Evolutionary conservation across 1,140 invertebrate species (phyloP), one percentile per base, ranked within the genome.

Genomic region (Tetranychus urticae): DNA sequence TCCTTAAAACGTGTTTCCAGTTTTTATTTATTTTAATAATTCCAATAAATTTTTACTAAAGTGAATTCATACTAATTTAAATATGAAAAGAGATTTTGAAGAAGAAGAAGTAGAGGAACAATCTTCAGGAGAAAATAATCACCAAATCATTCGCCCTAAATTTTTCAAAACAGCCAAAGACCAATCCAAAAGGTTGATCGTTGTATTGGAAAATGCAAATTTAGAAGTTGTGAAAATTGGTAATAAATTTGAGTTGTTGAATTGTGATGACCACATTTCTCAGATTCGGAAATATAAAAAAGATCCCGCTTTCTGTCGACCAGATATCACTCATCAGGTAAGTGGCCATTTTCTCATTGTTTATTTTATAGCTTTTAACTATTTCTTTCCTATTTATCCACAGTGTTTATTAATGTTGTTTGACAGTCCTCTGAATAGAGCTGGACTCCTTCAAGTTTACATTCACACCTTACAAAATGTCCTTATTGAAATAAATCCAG

Each of bases 401-500:
- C 59, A 78, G 72, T 80, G 78, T 68, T 68, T 81, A 55, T 63
- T 97, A 0, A 97, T 96, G 91, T 75, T 98, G 46, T 82, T 97
- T 74, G 92, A 98, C 69, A 93, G 88, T 67, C 92, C 93, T 0
- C 73, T 98, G 14, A 98, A 80, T 68, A 67, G 77, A 68, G 76
- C 76, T 33, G 77, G 76, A 54, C 60, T 77, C 7, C 69, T 80
- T 23, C 77, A 81, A 73, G 88, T 99, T 0, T 99, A 93, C 70
- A 79, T 99, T 63, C 87, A 89, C 66, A 98, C 94, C 47, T 86
- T 84, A 67, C 86, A 88, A 70, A 97, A 97, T 81, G 90, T 97
- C 52, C 75, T 99, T 0, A 97, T 99, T 68, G 91, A 98, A 82
- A 82, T 99, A 34, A 92, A 94, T 76, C 93, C 96, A 54, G 92